Base-by-base conservation (phyloP, 2,888 invertebrate species). In the Pterostichus niger region DNA sequence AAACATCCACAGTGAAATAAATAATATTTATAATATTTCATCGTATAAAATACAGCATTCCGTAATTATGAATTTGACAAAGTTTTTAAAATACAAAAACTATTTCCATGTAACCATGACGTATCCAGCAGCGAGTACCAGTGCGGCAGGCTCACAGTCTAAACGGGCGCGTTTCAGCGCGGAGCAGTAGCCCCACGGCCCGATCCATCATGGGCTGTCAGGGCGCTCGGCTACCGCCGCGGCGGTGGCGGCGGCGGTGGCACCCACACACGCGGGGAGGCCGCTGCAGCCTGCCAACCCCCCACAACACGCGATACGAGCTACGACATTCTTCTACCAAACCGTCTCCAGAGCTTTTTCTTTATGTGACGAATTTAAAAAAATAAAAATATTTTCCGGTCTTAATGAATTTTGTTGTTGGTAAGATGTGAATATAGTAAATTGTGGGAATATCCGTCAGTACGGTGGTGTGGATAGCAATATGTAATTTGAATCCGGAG, bases 151-250 rank as follows among this genome's bases (percentile, higher is more conserved):
- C 87, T 89, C 89, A 88, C 89, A 89, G 87, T 89, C 88, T 89
- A 88, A 89, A 88, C 87, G 86, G 86, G 87, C 87, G 87, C 88
- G 88, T 88, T 89, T 89, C 89, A 88, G 88, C 88, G 33, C 44
- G 54, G 88, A 88, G 87, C 89, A 87, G 87, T 88, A 88, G 88
- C 90, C 88, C 87, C 88, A 87, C 73, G 73, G 88, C 90, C 89
- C 91, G 92, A 89, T 92, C 92, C 91, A 89, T 88, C 90, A 90
- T 88, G 86, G 87, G 87, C 88, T 88, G 87, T 90, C 92, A 89
- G 91, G 91, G 90, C 91, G 91, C 90, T 89, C 88, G 87, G 87
- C 87, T 87, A 88, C 89, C 89, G 89, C 87, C 87, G 87, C 88
- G 88, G 88, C 86, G 86, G 87, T 87, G 87, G 86, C 87, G 86